phyloP scores from a whole-genome alignment of 1,140 invertebrate genomes.

The Pogonus chalceus region DNA sequence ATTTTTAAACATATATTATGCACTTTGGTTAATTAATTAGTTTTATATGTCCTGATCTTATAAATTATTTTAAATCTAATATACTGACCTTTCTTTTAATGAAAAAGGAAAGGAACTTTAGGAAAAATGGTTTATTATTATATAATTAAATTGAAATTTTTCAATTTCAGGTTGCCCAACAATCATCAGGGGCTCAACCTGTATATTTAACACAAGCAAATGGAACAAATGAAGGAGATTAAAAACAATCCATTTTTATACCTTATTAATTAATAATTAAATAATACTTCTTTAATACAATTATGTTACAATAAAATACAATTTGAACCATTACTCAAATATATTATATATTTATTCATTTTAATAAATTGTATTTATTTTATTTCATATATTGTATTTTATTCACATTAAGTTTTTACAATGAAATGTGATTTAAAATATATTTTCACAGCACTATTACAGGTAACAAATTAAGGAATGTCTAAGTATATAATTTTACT shows the following conservation, averaged over 20 bases:
- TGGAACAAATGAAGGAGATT: slow-evolving; percentile 28
- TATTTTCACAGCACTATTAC: slow-evolving; percentile 8
- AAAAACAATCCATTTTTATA: slow-evolving; percentile 11
- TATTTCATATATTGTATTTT: slow-evolving; percentile 10
- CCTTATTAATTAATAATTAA: slow-evolving; percentile 4
- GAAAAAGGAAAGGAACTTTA: neutral
- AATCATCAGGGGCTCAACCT: slow-evolving; percentile 24
- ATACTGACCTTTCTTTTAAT: neutral
- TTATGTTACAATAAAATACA: slow-evolving; percentile 9
- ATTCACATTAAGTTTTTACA: slow-evolving; percentile 11
- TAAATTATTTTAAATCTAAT: too few relatives aligned
- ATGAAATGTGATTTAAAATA: slow-evolving; percentile 15
- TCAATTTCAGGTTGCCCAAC: slow-evolving; percentile 29
- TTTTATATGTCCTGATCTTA: too few relatives aligned
- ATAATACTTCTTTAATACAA: slow-evolving; percentile 13
- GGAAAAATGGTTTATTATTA: neutral
- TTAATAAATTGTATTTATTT: slow-evolving; percentile 3
- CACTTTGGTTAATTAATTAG: too few relatives aligned
- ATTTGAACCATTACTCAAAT: neutral
- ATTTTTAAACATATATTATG: too few relatives aligned
- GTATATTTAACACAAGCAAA: slow-evolving; percentile 32
- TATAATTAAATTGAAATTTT: slow-evolving; percentile 4
- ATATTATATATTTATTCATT: slow-evolving; percentile 11
- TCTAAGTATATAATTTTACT: neutral
- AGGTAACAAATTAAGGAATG: slow-evolving; percentile 2